Evolutionary conservation across 2,888 invertebrate species (phyloP).

Genomic region (Automeris io): DNA sequence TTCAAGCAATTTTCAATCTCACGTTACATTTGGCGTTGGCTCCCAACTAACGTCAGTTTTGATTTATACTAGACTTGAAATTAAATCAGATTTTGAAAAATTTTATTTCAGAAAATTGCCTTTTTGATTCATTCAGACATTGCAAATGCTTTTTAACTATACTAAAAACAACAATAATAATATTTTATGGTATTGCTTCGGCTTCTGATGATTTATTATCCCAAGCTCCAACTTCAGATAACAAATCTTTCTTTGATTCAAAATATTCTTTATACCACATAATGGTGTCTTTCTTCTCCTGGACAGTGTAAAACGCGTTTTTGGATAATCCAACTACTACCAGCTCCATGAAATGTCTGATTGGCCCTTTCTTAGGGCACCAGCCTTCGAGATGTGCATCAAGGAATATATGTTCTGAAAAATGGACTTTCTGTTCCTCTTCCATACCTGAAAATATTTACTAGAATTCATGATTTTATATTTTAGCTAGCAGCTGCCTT

Average conservation of each 20-base stretch:
- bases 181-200: slow-evolving; percentile 28
- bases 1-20: too few relatives aligned
- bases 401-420: slow-evolving; percentile 96
- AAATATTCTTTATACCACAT: slow-evolving; percentile 96
- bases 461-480: too few relatives aligned
- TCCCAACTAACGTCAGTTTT: too few relatives aligned
- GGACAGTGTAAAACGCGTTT: slow-evolving; percentile 92
- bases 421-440: slow-evolving; percentile 83
- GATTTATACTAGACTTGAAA: too few relatives aligned
- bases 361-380: slow-evolving; percentile 94
- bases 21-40: too few relatives aligned
- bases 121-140: too few relatives aligned
- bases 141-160: neutral
- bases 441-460: slow-evolving; percentile 74
- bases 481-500: too few relatives aligned
- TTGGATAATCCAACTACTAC: slow-evolving; percentile 95
- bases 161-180: slow-evolving; percentile 15
- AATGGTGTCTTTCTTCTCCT: slow-evolving; percentile 93
- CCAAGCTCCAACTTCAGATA: slow-evolving; percentile 81
- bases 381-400: slow-evolving; percentile 90
- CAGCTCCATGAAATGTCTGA: slow-evolving; percentile 98
- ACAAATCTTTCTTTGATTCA: slow-evolving; percentile 83
- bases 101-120: too few relatives aligned
- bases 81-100: too few relatives aligned
- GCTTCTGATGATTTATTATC: slow-evolving; percentile 30